These are phyloP conservation scores for Andrena bucephala DNA, from an alignment of 2,888 invertebrate species.

Conservation along the genomic window DNA sequence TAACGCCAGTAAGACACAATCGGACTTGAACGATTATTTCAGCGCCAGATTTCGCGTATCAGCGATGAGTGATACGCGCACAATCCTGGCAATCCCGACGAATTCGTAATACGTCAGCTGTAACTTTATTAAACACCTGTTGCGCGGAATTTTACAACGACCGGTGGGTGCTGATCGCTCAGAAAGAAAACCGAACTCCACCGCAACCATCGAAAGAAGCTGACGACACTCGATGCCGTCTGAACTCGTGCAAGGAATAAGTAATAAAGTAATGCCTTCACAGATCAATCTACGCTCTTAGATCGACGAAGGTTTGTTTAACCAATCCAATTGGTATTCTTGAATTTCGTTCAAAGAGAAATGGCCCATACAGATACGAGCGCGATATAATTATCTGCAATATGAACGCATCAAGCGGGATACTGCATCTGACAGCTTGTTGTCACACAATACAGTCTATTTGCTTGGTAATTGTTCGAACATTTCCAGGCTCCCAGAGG, in stretches of 20 bases:
- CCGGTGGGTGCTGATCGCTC: neutral
- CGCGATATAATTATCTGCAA: neutral
- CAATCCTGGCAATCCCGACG: neutral
- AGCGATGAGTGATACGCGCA: neutral
- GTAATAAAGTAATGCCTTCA: neutral
- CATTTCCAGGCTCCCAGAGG: neutral
- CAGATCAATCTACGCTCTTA: too few relatives aligned
- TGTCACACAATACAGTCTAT: slow-evolving; percentile 4
- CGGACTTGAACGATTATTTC: neutral
- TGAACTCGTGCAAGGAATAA: slow-evolving; percentile 4
- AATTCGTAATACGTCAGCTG: slow-evolving; percentile 10
- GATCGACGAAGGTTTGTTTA: too few relatives aligned
- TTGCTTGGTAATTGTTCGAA: slow-evolving; percentile 9
- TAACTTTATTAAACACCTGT: slow-evolving; percentile 40
- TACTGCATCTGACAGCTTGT: slow-evolving; percentile 23
- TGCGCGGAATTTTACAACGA: slow-evolving; percentile 24
- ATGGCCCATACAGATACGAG: too few relatives aligned
- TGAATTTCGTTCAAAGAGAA: neutral
- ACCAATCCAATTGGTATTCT: neutral
- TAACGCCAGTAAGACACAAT: neutral
- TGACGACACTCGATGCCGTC: neutral
- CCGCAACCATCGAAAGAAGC: neutral
- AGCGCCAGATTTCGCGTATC: neutral
- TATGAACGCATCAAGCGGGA: neutral
- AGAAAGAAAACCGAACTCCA: slow-evolving; percentile 20